Conservation (phyloP, 1,140 invertebrate genomes). For the Drosophila navojoa region DNA sequence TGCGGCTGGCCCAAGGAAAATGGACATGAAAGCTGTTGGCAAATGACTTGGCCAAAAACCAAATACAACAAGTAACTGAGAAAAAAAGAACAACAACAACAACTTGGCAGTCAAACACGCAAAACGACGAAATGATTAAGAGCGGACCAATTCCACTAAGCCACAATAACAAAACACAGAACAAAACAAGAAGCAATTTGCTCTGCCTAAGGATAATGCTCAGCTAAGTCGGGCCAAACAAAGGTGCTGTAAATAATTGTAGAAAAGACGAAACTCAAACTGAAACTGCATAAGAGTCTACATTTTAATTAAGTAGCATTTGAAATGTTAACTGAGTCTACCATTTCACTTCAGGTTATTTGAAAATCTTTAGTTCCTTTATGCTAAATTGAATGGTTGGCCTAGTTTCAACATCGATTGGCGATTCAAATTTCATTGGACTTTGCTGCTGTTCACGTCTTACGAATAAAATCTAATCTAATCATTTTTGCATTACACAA, state of each 20-base stretch:
- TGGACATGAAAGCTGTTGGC: conserved; percentile 34
- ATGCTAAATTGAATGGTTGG: too few relatives aligned
- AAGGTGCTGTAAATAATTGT: conserved; percentile 1
- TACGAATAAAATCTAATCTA: too few relatives aligned
- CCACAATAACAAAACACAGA: conserved; percentile 15
- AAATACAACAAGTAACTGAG: conserved; percentile 22
- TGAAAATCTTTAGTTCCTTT: too few relatives aligned
- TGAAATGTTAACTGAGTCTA: too few relatives aligned
- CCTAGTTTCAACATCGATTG: too few relatives aligned
- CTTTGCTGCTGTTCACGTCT: too few relatives aligned
- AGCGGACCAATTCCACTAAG: conserved; percentile 1
- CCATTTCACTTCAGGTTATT: too few relatives aligned
- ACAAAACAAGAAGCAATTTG: neutral
- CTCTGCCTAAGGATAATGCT: neutral
- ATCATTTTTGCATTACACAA: too few relatives aligned
- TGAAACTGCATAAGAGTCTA: neutral
- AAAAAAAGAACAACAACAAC: neutral
- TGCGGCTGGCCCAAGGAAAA: conserved; percentile 24
- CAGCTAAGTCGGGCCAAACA: neutral
- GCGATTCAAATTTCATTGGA: too few relatives aligned
- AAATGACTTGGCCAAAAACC: conserved; percentile 48
- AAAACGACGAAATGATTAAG: conserved; percentile 43
- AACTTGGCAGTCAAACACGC: conserved; percentile 36
- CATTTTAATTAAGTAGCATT: conserved; percentile 13
- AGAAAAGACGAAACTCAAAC: conserved; percentile 1